Conservation (phyloP, 2,113 vertebrate species). For the Zootoca vivipara region DNA sequence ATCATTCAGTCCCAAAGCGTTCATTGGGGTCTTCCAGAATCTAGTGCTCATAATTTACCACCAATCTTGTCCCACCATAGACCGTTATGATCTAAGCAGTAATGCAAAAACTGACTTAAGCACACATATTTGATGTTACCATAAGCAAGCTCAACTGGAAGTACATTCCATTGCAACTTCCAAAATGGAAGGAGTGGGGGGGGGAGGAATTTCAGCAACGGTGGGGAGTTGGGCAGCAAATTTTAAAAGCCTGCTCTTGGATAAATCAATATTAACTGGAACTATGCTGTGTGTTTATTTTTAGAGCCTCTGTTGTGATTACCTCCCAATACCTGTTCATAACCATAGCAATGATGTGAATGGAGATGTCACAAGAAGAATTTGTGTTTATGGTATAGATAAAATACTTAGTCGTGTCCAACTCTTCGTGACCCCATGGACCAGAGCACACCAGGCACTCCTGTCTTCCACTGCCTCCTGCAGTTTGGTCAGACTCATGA, state of each 20-base stretch:
- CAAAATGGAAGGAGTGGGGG: not conserved
- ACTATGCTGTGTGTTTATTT: not conserved
- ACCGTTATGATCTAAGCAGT: constrained; percentile 34
- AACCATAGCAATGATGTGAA: not conserved
- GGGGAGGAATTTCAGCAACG: not conserved
- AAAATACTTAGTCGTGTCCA: not conserved
- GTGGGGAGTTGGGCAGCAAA: not conserved
- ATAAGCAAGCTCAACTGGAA: not conserved
- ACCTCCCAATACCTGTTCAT: not conserved
- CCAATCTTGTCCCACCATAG: constrained; percentile 22
- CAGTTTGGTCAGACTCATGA: too few species aligned
- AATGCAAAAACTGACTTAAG: constrained; percentile 24
- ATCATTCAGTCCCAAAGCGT: constrained; percentile 54
- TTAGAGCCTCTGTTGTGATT: not conserved
- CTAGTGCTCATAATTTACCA: constrained; percentile 18
- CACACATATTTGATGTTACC: constrained; percentile 24
- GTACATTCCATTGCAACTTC: not conserved
- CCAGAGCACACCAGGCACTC: too few species aligned
- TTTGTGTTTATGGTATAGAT: not conserved
- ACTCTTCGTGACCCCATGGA: too few species aligned
- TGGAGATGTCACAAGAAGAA: too few species aligned
- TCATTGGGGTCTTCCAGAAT: constrained; percentile 60
- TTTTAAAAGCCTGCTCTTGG: not conserved
- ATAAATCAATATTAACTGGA: not conserved
- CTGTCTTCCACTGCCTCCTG: too few species aligned